Percentiles rank a stretch among this genome's conserved stretches.
These are phyloP conservation scores for Brachionus rotundiformis DNA, from an alignment of 1,140 invertebrate genomes.

Conservation along the genomic window DNA sequence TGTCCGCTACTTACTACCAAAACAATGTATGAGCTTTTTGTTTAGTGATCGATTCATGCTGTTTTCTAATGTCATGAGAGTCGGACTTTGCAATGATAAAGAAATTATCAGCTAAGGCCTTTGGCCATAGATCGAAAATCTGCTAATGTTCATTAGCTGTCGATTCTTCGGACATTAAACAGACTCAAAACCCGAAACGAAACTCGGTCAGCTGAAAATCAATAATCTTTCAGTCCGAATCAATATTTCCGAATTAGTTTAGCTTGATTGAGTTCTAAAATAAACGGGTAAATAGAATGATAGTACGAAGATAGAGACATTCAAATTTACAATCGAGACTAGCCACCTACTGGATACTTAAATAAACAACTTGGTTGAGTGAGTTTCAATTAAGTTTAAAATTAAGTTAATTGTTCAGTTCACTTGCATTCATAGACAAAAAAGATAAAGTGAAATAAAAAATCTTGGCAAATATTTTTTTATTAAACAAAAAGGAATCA, in stretches of 20 bases:
- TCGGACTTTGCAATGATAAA: neutral
- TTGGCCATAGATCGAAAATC: neutral
- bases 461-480: conserved; percentile 27
- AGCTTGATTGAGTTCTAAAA: conserved; percentile 27
- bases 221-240: conserved; percentile 14
- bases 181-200: neutral
- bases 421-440: conserved; percentile 24
- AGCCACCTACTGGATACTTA: conserved; percentile 24
- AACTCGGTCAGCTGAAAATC: conserved; percentile 23
- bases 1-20: neutral
- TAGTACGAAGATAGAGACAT: neutral
- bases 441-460: neutral
- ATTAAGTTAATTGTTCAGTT: conserved; percentile 11
- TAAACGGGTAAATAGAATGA: neutral
- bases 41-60: conserved; percentile 16
- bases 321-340: conserved; percentile 25
- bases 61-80: neutral
- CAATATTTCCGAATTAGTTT: conserved; percentile 24
- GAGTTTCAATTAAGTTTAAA: conserved; percentile 24
- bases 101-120: neutral
- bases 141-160: conserved; percentile 23
- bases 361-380: conserved; percentile 21
- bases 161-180: neutral
- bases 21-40: neutral
- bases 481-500: conserved; percentile 30